Evolutionary conservation across 2,888 invertebrate genomes (phyloP).

Genomic region (Drosophila yooni): DNA sequence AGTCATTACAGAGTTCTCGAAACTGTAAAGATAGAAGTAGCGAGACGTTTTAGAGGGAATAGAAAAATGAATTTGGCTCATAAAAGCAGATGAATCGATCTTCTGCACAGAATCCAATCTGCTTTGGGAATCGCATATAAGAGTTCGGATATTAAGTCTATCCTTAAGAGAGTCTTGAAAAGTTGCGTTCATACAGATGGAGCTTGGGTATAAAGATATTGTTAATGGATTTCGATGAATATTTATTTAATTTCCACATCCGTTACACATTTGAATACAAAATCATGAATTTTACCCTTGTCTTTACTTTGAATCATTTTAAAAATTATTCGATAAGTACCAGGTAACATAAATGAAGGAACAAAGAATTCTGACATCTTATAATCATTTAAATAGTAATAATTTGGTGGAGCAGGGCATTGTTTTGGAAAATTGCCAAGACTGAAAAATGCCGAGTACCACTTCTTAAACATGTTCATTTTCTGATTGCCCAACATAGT

Average conservation of each 20-base stretch:
- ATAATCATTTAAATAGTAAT: slow-evolving; percentile 55
- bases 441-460: slow-evolving; percentile 52
- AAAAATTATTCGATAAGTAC: slow-evolving; percentile 49
- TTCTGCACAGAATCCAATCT: too few relatives aligned
- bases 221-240: neutral
- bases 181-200: too few relatives aligned
- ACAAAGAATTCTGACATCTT: slow-evolving; percentile 35
- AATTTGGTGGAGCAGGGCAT: slow-evolving; percentile 56
- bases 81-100: too few relatives aligned
- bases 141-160: too few relatives aligned
- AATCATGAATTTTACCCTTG: slow-evolving; percentile 15
- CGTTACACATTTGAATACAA: slow-evolving; percentile 35
- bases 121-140: too few relatives aligned
- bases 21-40: too few relatives aligned
- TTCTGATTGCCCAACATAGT: slow-evolving; percentile 42
- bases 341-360: slow-evolving; percentile 54
- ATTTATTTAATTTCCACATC: slow-evolving; percentile 50
- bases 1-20: too few relatives aligned
- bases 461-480: slow-evolving; percentile 54
- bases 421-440: slow-evolving; percentile 58
- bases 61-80: too few relatives aligned
- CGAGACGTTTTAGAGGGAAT: too few relatives aligned
- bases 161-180: too few relatives aligned
- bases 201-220: too few relatives aligned
- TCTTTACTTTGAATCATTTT: slow-evolving; percentile 34